Evolutionary conservation across 1,140 invertebrate species (phyloP), one percentile per base, ranked within the genome.

Genomic region (Cydia pomonella): DNA sequence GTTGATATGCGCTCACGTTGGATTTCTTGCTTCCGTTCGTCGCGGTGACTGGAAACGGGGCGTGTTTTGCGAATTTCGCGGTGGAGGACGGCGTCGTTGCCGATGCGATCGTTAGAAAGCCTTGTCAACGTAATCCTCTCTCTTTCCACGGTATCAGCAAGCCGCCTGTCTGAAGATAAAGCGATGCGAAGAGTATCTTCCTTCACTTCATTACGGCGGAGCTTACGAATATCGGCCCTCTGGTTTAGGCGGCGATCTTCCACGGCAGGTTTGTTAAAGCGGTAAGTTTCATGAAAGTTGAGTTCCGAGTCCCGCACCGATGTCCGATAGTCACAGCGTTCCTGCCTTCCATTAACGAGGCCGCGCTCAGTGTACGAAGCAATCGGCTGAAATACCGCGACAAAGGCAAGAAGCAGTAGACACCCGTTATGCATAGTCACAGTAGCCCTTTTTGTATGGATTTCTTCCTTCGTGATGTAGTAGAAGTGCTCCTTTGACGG

Each of bases 361-460:
- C 78, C 86, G 72, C 83, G 73, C 27, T 91, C 87, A 16, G 80
- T 79, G 76, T 79, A 86, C 44, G 87, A 85, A 73, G 75, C 79
- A 77, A 84, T 87, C 27, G 87, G 84, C 69, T 90, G 84, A 50
- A 90, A 78, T 47, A 89, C 72, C 75, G 82, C 81, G 77, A 89
- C 78, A 81, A 90, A 74, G 76, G 85, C 84, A 79, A 92, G 79
- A 63, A 91, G 80, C 73, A 87, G 83, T 78, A 90, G 87, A 87
- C 84, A 80, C 90, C 89, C 88, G 83, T 89, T 87, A 92, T 91
- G 82, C 90, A 92, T 92, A 91, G 85, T 92, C 83, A 86, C 85
- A 77, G 81, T 81, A 77, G 78, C 69, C 76, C 79, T 59, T 81
- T 71, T 77, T 75, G 50, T 79, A 38, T 75, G 73, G 63, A 84